A percentile compares a stretch with the other conserved stretches of the same genome.
Evolutionary conservation across 2,113 vertebrate species (phyloP).

Genomic region (Tichodroma muraria): DNA sequence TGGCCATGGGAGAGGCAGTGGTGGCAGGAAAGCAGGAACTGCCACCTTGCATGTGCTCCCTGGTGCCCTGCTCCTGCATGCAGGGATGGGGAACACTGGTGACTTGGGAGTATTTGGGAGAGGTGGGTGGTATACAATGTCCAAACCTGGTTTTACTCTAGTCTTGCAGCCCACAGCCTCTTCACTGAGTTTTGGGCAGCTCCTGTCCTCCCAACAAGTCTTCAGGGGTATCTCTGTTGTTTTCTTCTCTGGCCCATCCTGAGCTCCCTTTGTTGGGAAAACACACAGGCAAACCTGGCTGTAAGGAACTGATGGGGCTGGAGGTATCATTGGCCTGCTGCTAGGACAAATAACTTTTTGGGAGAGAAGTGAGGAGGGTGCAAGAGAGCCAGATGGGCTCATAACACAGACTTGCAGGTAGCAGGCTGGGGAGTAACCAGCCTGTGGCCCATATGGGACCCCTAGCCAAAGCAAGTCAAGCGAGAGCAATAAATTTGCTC

Average conservation of each 20-base stretch:
- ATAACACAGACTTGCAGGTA: neutral
- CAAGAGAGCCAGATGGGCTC: neutral
- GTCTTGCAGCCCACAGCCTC: neutral
- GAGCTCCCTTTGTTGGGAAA: neutral
- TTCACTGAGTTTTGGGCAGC: neutral
- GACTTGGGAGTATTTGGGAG: neutral
- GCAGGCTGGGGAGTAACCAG: neutral
- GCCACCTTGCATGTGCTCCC: neutral
- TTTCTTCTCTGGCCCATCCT: neutral
- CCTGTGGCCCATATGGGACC: accelerated
- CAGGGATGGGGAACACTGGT: neutral
- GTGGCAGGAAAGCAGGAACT: neutral
- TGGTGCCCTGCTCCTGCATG: neutral
- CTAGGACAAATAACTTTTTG: accelerated
- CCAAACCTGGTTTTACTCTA: neutral
- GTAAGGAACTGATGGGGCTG: accelerated
- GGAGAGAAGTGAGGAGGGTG: neutral
- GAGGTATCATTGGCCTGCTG: neutral
- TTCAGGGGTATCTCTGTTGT: neutral
- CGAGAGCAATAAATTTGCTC: neutral
- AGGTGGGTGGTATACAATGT: neutral
- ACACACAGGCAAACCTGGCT: neutral
- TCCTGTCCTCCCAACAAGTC: neutral
- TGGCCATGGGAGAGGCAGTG: neutral
- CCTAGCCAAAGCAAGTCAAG: neutral